Percentiles rank a stretch among this genome's conserved stretches.
phyloP scores from a whole-genome alignment of 2,797 vertebrate species.

The Pristis pectinata region DNA sequence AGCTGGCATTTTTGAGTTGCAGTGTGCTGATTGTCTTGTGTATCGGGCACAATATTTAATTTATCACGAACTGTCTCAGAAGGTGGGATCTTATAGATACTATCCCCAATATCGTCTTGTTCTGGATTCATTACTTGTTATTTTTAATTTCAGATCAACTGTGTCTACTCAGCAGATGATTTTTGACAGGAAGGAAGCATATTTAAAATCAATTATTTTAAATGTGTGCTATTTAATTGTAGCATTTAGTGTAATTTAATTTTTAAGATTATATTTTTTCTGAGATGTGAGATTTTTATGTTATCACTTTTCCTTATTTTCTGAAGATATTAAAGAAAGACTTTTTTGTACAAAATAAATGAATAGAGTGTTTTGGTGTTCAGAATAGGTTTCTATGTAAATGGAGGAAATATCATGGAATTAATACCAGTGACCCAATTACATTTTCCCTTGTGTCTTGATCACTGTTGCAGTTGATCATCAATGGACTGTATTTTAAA shows the following conservation, averaged over 20 bases:
- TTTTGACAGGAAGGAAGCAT: neutral
- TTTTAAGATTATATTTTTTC: neutral
- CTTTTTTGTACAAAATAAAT: neutral
- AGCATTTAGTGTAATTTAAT: neutral
- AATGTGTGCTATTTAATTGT: neutral
- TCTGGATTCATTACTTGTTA: neutral
- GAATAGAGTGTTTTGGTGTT: neutral
- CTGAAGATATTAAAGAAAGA: too few relatives aligned
- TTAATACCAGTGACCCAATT: neutral
- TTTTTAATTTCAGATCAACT: neutral
- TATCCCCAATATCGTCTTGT: neutral
- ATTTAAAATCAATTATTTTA: neutral
- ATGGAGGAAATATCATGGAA: neutral
- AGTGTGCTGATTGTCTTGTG: too few relatives aligned
- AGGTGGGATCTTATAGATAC: neutral
- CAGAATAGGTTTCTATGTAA: neutral
- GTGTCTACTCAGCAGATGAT: neutral
- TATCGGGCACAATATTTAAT: too few relatives aligned
- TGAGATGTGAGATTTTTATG: too few relatives aligned
- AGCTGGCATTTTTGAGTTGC: neutral
- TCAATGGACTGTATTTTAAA: neutral
- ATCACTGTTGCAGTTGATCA: neutral
- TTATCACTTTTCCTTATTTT: neutral
- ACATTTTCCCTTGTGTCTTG: neutral
- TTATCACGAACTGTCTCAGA: neutral